These are phyloP conservation scores for Rutpela maculata DNA, from an alignment of 2,888 invertebrate species.

Conservation along the genomic window DNA sequence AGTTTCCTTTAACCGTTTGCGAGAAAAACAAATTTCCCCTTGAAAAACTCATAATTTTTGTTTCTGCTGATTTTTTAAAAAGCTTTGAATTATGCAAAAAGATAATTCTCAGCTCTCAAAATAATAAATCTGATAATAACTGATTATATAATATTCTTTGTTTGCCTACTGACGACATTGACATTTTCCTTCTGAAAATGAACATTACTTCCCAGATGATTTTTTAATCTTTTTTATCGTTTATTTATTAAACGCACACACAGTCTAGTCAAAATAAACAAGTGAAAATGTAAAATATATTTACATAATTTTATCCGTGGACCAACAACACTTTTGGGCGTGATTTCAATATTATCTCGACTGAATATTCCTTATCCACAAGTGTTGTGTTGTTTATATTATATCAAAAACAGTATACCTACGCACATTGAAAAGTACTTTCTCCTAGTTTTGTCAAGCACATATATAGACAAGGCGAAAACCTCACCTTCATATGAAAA, in stretches of 20 bases:
- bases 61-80: too few relatives aligned
- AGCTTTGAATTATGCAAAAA: too few relatives aligned
- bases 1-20: too few relatives aligned
- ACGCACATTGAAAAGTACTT: not conserved
- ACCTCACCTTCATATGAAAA: too few relatives aligned
- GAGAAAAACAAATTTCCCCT: too few relatives aligned
- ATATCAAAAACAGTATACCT: not conserved
- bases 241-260: not conserved
- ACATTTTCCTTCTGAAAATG: not conserved
- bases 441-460: not conserved
- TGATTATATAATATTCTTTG: too few relatives aligned
- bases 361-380: conserved; percentile 8
- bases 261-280: conserved; percentile 23
- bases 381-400: not conserved
- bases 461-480: too few relatives aligned
- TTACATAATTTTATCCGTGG: not conserved
- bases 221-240: not conserved
- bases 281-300: conserved; percentile 2
- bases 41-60: too few relatives aligned
- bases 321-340: conserved; percentile 2
- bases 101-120: too few relatives aligned
- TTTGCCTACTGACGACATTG: not conserved
- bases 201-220: not conserved
- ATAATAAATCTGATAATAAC: too few relatives aligned
- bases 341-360: conserved; percentile 25